A percentile compares a stretch with the other conserved stretches of the same genome.
phyloP scores from a whole-genome alignment of 2,797 vertebrate species.

The Caiman crocodilus region DNA sequence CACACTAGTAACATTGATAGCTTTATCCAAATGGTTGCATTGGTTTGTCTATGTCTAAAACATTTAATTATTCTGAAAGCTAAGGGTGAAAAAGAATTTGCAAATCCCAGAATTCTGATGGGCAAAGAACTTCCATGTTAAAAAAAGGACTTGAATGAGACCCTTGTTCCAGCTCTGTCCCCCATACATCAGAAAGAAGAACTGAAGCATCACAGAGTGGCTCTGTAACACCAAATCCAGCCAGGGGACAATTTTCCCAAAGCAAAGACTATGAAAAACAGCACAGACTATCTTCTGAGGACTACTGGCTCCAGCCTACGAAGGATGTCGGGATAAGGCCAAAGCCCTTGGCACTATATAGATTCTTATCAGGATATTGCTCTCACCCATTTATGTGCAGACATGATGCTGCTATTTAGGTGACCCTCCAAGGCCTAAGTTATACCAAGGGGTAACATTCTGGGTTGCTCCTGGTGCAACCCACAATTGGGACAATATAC shows the following conservation, averaged over 20 bases:
- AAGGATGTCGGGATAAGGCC: neutral
- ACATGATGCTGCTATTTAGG: slow-evolving; percentile 5
- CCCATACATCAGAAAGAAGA: neutral
- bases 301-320: neutral
- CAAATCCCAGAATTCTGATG: neutral
- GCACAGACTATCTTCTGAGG: neutral
- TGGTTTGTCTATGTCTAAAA: neutral
- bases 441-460: slow-evolving; percentile 11
- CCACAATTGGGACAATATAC: neutral
- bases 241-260: neutral
- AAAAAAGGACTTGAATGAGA: neutral
- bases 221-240: neutral
- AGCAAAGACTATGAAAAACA: fast-evolving
- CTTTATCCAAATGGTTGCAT: neutral
- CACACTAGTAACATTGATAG: neutral
- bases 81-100: neutral
- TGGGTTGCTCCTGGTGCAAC: neutral
- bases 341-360: neutral
- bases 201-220: fast-evolving
- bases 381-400: neutral
- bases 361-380: neutral
- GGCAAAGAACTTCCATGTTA: neutral
- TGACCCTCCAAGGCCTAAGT: neutral
- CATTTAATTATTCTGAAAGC: neutral
- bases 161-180: neutral